Conservation (phyloP, 2,888 invertebrate genomes). For the Frankliniella intonsa region DNA sequence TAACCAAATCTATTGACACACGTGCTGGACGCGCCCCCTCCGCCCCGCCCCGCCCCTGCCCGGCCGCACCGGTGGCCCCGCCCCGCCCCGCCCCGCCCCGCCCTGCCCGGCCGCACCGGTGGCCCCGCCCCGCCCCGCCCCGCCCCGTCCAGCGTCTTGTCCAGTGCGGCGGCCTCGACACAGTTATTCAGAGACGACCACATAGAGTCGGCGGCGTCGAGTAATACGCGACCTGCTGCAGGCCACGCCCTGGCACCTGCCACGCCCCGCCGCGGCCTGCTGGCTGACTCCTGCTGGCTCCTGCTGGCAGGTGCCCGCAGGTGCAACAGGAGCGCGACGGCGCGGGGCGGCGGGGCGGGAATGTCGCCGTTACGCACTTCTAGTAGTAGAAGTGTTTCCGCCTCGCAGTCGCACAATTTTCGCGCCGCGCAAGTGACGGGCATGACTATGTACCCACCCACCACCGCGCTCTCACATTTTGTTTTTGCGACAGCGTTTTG, state of each 20-base stretch:
- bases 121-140: background rate
- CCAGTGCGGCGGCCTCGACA: background rate
- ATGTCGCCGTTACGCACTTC: background rate
- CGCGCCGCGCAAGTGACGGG: too few species aligned
- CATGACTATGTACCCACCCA: too few species aligned
- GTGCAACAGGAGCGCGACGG: background rate
- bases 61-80: too few species aligned
- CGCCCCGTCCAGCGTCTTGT: background rate
- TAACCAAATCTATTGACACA: background rate
- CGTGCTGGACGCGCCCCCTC: background rate
- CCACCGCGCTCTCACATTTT: too few species aligned
- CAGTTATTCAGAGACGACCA: background rate
- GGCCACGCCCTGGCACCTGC: too few species aligned
- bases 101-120: background rate
- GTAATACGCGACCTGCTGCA: background rate
- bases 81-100: background rate
- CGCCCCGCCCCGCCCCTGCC: background rate
- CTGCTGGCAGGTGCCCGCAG: background rate
- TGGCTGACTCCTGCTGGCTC: background rate
- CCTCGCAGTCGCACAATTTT: too few species aligned
- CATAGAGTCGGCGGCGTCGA: background rate
- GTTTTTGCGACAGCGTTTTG: too few species aligned
- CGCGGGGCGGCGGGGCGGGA: background rate
- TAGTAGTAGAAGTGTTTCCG: too few species aligned
- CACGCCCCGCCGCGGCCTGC: background rate